These are phyloP conservation scores for Drosophila meridionalis DNA, from an alignment of 2,888 invertebrate species.

Conservation along the genomic window DNA sequence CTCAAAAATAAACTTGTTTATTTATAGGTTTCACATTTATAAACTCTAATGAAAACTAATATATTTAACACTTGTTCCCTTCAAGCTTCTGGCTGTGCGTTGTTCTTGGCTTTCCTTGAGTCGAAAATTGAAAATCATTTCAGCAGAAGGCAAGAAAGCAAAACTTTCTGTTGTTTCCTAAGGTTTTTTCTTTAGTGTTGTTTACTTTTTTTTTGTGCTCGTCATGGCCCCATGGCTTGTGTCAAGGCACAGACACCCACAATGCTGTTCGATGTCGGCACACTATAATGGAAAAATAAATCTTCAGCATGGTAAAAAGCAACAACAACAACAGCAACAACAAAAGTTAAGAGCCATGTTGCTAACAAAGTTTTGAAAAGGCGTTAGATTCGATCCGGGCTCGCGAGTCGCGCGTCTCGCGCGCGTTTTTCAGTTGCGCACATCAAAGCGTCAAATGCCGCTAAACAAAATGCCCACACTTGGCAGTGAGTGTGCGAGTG, in stretches of 20 bases:
- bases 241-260: constrained; percentile 75
- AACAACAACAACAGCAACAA: constrained; percentile 33
- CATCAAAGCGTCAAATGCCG: constrained; percentile 75
- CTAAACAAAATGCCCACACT: constrained; percentile 78
- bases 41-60: background rate
- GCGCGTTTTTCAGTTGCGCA: constrained; percentile 68
- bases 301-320: constrained; percentile 60
- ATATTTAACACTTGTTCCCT: background rate
- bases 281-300: constrained; percentile 76
- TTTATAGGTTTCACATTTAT: background rate
- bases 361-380: constrained; percentile 68
- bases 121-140: constrained; percentile 30
- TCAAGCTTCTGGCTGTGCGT: background rate
- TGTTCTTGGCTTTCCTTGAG: background rate
- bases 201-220: constrained; percentile 45
- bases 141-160: constrained; percentile 23
- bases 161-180: constrained; percentile 21
- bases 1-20: background rate
- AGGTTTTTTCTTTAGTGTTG: background rate
- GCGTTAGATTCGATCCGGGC: constrained; percentile 77
- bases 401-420: constrained; percentile 65
- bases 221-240: constrained; percentile 72
- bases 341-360: constrained; percentile 64
- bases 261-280: constrained; percentile 69
- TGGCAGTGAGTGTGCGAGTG: constrained; percentile 36